Evolutionary conservation across 2,797 vertebrate genomes (phyloP).

Genomic region (Anguilla obscura): DNA sequence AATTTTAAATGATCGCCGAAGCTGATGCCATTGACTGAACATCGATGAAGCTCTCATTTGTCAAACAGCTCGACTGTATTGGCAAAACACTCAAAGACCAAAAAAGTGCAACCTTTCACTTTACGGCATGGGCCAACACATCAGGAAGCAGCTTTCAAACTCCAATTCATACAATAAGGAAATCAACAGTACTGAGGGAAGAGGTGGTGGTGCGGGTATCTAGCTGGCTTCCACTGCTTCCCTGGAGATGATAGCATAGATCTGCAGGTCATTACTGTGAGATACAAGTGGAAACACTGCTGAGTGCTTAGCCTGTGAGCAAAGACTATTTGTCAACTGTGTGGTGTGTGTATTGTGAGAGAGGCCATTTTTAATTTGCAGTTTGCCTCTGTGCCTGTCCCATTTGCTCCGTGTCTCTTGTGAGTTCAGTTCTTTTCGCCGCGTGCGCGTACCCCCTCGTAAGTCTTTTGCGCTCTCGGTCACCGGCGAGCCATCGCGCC

Average conservation of each 20-base stretch:
- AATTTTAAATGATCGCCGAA: not conserved
- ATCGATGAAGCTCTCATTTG: not conserved
- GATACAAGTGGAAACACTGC: not conserved
- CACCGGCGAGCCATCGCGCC: not conserved
- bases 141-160: not conserved
- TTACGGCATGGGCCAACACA: conserved; percentile 3
- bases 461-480: not conserved
- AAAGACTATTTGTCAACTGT: not conserved
- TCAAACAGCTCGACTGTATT: conserved; percentile 3
- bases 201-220: not conserved
- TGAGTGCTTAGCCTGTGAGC: conserved; percentile 4
- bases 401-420: not conserved
- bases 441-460: not conserved
- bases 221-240: not conserved
- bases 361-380: not conserved
- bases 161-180: not conserved
- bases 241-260: not conserved
- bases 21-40: conserved; percentile 1
- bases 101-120: conserved; percentile 9
- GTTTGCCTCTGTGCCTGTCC: not conserved
- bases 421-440: not conserved
- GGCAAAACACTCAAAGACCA: not conserved
- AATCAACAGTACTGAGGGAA: not conserved
- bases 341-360: not conserved
- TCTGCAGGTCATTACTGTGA: not conserved